Base-by-base conservation (phyloP, 1,140 invertebrate genomes). In the Armadillidium nasatum region DNA sequence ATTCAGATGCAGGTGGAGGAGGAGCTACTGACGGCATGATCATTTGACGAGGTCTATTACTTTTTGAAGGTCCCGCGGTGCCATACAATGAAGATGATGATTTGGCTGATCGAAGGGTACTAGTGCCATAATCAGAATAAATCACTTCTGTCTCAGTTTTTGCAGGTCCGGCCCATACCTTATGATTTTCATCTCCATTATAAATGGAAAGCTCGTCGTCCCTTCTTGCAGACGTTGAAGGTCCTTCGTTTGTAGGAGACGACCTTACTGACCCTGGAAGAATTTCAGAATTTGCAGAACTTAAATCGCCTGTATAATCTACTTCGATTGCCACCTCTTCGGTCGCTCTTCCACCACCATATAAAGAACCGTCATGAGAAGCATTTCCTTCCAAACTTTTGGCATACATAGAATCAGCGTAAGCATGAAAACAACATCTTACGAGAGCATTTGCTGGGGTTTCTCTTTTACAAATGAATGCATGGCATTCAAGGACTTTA, bases 401-500 rank as follows among this genome's bases (percentile, higher is more conserved):
- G 23, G 93, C 94, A 83, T 96, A 95, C 75, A 93, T 94, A 79
- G 93, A 94, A 85, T 96, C 94, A 0, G 94, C 94, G 84, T 96
- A 96, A 22, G 95, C 93, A 85, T 96, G 94, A 84, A 97, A 97
- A 86, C 94, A 96, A 85, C 94, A 96, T 79, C 82, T 87, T 50
- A 97, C 94, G 82, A 96, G 87, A 75, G 95, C 95, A 84, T 97
- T 97, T 46, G 94, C 94, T 7, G 95, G 94, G 84, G 94, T 93
- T 85, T 96, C 95, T 68, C 94, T 89, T 82, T 96, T 96, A 86
- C 96, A 98, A 82, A 99, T 95, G 85, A 99, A 99, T 43, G 95
- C 95, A 86, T 99, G 97, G 88, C 97, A 99, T 87, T 99, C 97
- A 11, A 99, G 88, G 15, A 99, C 95, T 87, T 98, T 99, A 80